Evolutionary conservation across 2,797 vertebrate genomes (phyloP), one percentile per base, ranked within the genome.

Genomic region (Enteromius argenteus): DNA sequence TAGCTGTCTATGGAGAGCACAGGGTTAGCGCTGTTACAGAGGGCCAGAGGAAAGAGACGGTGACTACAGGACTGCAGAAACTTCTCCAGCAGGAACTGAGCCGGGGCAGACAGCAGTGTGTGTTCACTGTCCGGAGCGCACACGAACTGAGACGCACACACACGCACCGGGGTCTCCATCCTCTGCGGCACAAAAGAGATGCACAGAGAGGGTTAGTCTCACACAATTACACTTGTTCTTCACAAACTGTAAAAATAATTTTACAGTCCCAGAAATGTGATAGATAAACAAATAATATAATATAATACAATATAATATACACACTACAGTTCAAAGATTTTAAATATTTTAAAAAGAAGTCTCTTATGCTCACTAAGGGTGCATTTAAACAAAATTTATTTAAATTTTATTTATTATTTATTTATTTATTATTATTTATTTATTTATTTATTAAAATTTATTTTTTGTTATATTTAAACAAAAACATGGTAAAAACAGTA

Each of bases 71-170:
- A 95, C 89, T 98, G 97, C 84, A 99, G 96, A 92, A 99, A 99
- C 88, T 94, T 98, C 92, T 99, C 98, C 85, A 99, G 94, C 27
- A 99, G 96, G 86, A 99, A 98, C 91, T 99, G 98, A 8, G 98
- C 96, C 0, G 98, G 98, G 17, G 98, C 98, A 9, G 97, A 96
- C 89, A 99, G 85, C 62, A 99, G 92, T 0, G 97, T 98, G 89
- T 99, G 97, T 90, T 99, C 98, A 0, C 97, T 99, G 95, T 99
- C 98, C 0, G 98, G 98, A 66, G 98, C 98, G 0, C 98, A 99
- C 58, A 99, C 95, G 0, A 97, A 99, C 91, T 99, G 98, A 13
- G 96, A 95, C 2, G 98, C 97, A 91, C 94, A 93, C 91, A 98
- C 95, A 21, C 94, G 89, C 44, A 95, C 89, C 0, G 93, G 75